Conservation (phyloP, 2,888 invertebrate species). For the Oscheius sp. region DNA sequence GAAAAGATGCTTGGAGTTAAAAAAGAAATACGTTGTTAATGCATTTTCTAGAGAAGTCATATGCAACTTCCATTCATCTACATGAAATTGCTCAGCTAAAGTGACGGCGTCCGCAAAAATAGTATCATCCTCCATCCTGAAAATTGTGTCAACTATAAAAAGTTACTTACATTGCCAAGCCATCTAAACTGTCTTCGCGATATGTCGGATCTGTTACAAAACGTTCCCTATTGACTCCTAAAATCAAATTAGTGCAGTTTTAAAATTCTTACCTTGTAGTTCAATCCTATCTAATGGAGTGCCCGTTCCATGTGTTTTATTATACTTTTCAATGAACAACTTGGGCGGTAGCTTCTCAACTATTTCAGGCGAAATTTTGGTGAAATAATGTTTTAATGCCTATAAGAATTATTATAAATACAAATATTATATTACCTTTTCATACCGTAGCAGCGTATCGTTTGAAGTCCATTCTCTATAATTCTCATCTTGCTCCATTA, state of each 20-base stretch:
- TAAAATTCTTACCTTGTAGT: constrained; percentile 10
- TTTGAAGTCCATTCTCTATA: constrained; percentile 37
- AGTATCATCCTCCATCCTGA: constrained; percentile 47
- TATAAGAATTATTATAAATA: constrained; percentile 4
- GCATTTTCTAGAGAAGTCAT: constrained; percentile 57
- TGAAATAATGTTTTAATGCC: constrained; percentile 34
- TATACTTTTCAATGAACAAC: constrained; percentile 19
- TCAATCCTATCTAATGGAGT: constrained; percentile 28
- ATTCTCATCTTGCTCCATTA: background rate
- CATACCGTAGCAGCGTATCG: constrained; percentile 39
- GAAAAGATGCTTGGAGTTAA: background rate
- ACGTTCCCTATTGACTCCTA: constrained; percentile 52
- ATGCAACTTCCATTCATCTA: constrained; percentile 50
- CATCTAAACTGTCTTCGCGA: constrained; percentile 52
- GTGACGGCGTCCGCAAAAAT: constrained; percentile 50
- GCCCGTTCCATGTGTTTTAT: background rate
- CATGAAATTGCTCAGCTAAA: constrained; percentile 45
- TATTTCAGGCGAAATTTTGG: constrained; percentile 15
- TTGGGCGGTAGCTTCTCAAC: constrained; percentile 33
- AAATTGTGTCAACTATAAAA: constrained; percentile 9
- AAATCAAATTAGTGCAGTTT: background rate
- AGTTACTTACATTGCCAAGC: constrained; percentile 48
- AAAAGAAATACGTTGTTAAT: constrained; percentile 34
- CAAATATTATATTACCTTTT: constrained; percentile 14
- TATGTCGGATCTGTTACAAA: constrained; percentile 55